Conservation (phyloP, 2,113 vertebrate species). For the Egretta garzetta region DNA sequence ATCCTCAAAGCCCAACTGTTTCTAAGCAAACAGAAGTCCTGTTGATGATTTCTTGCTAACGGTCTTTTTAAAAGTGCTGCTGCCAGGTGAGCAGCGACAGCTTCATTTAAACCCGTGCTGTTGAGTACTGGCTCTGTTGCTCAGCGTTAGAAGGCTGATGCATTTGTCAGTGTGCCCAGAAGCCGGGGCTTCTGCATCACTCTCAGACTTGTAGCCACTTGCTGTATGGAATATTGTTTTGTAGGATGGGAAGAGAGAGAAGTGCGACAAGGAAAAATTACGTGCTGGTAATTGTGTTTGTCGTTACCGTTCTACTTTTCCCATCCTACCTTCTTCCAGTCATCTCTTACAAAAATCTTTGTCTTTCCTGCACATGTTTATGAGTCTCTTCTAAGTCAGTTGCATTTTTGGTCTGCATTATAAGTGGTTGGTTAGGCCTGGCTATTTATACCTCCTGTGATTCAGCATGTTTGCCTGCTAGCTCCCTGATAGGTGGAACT, state of each 20-base stretch:
- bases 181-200: neutral
- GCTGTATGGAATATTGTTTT: constrained; percentile 75
- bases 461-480: constrained; percentile 72
- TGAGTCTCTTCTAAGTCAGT: constrained; percentile 59
- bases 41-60: neutral
- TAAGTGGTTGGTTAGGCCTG: constrained; percentile 53
- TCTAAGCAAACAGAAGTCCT: neutral
- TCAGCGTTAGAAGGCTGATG: neutral
- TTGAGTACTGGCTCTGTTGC: neutral
- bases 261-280: constrained; percentile 64
- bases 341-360: constrained; percentile 65
- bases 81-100: neutral
- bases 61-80: neutral
- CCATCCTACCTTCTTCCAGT: constrained; percentile 60
- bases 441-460: constrained; percentile 65
- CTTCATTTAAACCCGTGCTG: neutral
- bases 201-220: constrained; percentile 41
- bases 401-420: constrained; percentile 44
- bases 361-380: constrained; percentile 52
- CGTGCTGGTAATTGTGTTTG: constrained; percentile 65
- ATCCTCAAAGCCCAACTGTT: neutral
- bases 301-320: constrained; percentile 64
- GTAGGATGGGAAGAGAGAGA: constrained; percentile 70
- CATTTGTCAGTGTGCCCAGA: neutral
- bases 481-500: constrained; percentile 71